Evolutionary conservation across 2,113 vertebrate species (phyloP).

Genomic region (Tylochromis polylepis): DNA sequence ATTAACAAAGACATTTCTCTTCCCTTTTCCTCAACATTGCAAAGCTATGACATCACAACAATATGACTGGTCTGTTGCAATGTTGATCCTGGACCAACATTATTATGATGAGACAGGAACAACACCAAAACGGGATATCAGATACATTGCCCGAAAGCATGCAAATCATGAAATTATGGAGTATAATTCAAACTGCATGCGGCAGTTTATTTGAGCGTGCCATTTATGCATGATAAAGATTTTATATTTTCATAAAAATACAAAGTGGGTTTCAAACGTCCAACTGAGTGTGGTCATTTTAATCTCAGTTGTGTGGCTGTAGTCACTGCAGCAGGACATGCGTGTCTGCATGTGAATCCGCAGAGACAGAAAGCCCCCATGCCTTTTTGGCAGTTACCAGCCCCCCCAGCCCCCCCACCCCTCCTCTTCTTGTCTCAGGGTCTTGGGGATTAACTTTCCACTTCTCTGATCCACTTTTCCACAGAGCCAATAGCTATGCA

Average conservation of each 20-base stretch:
- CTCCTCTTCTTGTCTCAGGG: constrained; percentile 23
- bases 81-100: neutral
- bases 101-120: neutral
- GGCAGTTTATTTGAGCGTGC: neutral
- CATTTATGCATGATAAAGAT: neutral
- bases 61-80: neutral
- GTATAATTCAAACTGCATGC: neutral
- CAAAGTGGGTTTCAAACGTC: neutral
- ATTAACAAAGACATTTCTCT: neutral
- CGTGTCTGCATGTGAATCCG: constrained; percentile 9
- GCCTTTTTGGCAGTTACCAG: constrained; percentile 23
- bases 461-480: constrained; percentile 68
- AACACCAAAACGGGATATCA: neutral
- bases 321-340: neutral
- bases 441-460: constrained; percentile 69
- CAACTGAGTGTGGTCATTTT: neutral
- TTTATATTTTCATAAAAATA: neutral
- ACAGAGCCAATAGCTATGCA: constrained; percentile 51
- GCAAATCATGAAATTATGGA: neutral
- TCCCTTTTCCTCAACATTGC: neutral
- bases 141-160: neutral
- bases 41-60: neutral
- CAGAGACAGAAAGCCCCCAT: constrained; percentile 32
- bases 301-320: neutral
- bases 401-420: neutral